phyloP scores from a whole-genome alignment of 1,140 invertebrate species.

The Trichogramma pretiosum region DNA sequence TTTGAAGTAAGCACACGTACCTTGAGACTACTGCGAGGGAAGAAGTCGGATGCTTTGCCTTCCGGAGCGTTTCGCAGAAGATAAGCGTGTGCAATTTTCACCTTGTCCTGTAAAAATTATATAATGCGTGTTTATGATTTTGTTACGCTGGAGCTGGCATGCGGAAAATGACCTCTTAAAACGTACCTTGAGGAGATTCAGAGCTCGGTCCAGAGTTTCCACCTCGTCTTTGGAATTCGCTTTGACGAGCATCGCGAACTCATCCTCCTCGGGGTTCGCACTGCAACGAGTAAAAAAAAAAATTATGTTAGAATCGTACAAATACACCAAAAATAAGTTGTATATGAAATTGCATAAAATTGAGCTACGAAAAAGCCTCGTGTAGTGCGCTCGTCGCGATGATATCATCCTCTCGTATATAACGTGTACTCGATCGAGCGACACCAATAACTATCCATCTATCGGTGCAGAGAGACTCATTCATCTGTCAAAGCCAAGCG shows the following conservation, averaged over 20 bases:
- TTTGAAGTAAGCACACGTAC: constrained; percentile 20
- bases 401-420: no score
- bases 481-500: no score
- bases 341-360: no score
- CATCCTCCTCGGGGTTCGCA: constrained; percentile 29
- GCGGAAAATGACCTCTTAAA: no score
- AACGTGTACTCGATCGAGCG: no score
- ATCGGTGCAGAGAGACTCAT: no score
- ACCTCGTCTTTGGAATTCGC: constrained; percentile 24
- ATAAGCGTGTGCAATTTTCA: constrained; percentile 26
- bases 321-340: no score
- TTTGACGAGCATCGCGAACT: constrained; percentile 32
- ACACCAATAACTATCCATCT: no score
- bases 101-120: constrained; percentile 22
- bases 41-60: constrained; percentile 22
- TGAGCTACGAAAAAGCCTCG: no score
- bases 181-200: constrained; percentile 30
- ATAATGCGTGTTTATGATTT: neutral
- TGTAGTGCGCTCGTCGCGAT: no score
- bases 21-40: constrained; percentile 32
- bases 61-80: constrained; percentile 24
- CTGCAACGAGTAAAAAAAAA: constrained; percentile 24
- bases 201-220: constrained; percentile 32
- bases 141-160: no score
- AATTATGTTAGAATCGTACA: neutral